Evolutionary conservation across 1,140 invertebrate species (phyloP), one percentile per base, ranked within the genome.

Genomic region (Anoplophora glabripennis): DNA sequence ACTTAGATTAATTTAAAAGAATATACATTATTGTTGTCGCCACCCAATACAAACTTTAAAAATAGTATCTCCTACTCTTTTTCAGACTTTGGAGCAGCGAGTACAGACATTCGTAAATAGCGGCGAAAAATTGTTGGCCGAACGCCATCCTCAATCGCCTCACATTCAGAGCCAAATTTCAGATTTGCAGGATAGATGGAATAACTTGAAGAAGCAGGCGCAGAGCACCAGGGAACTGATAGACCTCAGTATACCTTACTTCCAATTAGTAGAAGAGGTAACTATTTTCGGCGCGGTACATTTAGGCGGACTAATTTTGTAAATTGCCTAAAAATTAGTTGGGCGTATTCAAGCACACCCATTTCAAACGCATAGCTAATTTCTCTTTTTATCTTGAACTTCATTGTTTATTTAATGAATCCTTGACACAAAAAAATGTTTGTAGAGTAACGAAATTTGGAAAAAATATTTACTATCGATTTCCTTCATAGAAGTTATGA

Each of bases 41-140:
- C 5, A 28, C n/a, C 12, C 40, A 42, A 42, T 42, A 8, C 12
- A 14, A n/a, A 42, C 12, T 15, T n/a, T 14, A 10, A 42, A 42
- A 42, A 42, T 42, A 14, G 35, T 49, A 9, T 18, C 34, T 36
- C 0, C 34, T 12, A 38, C 15, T 38, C 11, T 1, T 72, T 74
- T 75, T 14, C 59, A 87, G 88, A 76, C 87, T 64, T 78, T 93
- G 49, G 87, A 91, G 70, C 80, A 84, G 65, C 84, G 86, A 67
- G 88, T 94, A 47, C 75, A 85, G 56, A 83, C 82, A 34, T 92
- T 93, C 68, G 80, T 89, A 8, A 84, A 81, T 64, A 84, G 81
- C 10, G 86, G 86, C 0, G 82, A 89, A 68, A 80, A 86, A 65
- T 82, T 90, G 66, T 72, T 88, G 21, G 78, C 76, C 5, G 74